Evolutionary conservation across 2,113 vertebrate genomes (phyloP).

Genomic region (Thalassarche chlororhynchos): DNA sequence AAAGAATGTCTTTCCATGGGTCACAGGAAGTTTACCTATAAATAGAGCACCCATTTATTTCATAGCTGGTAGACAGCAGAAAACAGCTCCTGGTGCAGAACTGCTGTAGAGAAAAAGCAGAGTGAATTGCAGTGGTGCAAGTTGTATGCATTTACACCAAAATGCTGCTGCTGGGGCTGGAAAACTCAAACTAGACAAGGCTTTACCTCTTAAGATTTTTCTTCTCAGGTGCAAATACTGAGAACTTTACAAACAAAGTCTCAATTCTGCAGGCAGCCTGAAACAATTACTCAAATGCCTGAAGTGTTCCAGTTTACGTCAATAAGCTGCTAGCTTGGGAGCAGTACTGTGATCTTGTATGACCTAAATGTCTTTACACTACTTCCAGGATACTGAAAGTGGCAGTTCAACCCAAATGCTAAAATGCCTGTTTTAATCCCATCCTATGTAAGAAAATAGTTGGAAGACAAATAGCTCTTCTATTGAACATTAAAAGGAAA

Average conservation of each 20-base stretch:
- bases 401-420: background rate
- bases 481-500: background rate
- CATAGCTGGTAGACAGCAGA: background rate
- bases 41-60: background rate
- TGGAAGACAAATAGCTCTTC: background rate
- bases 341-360: background rate
- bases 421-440: background rate
- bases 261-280: background rate
- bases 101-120: background rate
- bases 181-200: background rate
- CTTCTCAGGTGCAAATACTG: background rate
- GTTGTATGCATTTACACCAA: background rate
- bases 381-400: background rate
- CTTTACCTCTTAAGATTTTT: background rate
- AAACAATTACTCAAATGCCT: background rate
- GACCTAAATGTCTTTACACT: background rate
- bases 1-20: background rate
- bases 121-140: background rate
- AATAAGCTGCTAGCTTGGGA: background rate
- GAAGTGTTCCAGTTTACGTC: background rate
- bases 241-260: background rate
- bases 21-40: conserved; percentile 34
- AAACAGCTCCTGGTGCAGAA: background rate
- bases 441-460: background rate
- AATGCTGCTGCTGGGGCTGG: background rate